Base-by-base conservation (phyloP, 2,797 vertebrate species). In the Gymnothorax reevesii region DNA sequence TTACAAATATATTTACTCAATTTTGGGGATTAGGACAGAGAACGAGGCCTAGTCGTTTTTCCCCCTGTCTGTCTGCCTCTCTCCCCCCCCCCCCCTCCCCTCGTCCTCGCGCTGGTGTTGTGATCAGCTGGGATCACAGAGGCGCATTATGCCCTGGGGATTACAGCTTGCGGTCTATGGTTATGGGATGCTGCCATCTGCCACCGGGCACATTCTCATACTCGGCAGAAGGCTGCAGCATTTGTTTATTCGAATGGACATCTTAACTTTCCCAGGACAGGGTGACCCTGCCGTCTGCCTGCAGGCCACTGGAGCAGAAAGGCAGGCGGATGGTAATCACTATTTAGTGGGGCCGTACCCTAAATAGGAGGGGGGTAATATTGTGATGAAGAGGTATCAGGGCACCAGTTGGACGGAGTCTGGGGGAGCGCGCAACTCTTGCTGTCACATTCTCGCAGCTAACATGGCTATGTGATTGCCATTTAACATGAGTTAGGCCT, bases 211-310 rank as follows among this genome's bases (percentile, higher is more conserved):
- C 89, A 90, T 92, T 91, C 90, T 91, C 90, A 90, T 90, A 91
- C 91, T 91, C 86, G 71, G 87, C 90, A 92, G 90, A 92, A 92
- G 92, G 91, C 90, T 85, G 88, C 89, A 85, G 89, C 90, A 88
- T 92, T 92, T 91, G 91, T 91, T 88, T 88, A 90, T 92, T 91
- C 92, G 91, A 92, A 91, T 89, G 92, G 90, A 89, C 85, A 92
- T 91, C 86, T 91, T 91, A 91, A 91, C 89, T 91, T 92, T 93
- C 92, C 92, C 92, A 93, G 92, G 92, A 91, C 89, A 90, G 91
- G 88, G 84, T 92, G 92, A 92, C 92, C 90, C 90, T 49, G 64
- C 85, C 42, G 86, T 84, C 73, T 86, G 75, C 85, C 86, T 86
- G 83, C 17, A 59, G 91, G 64, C 59, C 86, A 85, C 71, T 86